Evolutionary conservation across 2,888 invertebrate species (phyloP).

Genomic region (Cyclophora albipunctata): DNA sequence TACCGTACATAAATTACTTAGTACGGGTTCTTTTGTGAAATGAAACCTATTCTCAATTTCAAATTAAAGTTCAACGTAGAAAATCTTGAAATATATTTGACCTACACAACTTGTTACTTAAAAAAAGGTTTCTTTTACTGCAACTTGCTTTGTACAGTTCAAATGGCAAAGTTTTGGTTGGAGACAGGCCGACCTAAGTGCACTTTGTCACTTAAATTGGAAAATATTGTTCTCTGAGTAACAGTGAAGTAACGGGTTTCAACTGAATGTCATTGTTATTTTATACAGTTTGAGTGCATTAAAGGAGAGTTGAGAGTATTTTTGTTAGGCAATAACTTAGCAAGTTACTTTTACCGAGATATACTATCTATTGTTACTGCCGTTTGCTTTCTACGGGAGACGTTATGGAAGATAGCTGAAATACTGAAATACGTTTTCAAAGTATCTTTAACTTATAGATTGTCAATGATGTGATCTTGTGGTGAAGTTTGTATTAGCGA

Average conservation of each 20-base stretch:
- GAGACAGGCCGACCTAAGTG: constrained; percentile 68
- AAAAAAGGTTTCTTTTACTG: constrained; percentile 40
- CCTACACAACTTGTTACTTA: constrained; percentile 13
- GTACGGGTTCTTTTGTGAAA: too few species aligned
- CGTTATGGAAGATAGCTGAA: too few species aligned
- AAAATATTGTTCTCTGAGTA: constrained; percentile 68
- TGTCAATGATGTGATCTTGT: too few species aligned
- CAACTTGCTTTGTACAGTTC: constrained; percentile 54
- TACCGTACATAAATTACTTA: too few species aligned
- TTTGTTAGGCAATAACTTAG: neutral
- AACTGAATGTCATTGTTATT: constrained; percentile 39
- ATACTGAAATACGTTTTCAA: too few species aligned
- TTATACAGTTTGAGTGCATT: constrained; percentile 23
- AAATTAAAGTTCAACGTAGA: too few species aligned
- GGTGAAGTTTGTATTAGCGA: too few species aligned
- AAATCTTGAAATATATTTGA: neutral
- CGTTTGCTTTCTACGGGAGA: too few species aligned
- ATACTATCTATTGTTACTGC: too few species aligned
- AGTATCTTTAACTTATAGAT: too few species aligned
- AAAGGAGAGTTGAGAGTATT: neutral
- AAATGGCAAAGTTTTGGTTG: constrained; percentile 72
- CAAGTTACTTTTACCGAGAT: too few species aligned
- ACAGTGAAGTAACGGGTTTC: constrained; percentile 43
- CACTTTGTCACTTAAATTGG: constrained; percentile 74
- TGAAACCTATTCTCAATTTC: too few species aligned